Conservation (phyloP, 2,797 vertebrate species). For the Microctenopoma steveboyesi region DNA sequence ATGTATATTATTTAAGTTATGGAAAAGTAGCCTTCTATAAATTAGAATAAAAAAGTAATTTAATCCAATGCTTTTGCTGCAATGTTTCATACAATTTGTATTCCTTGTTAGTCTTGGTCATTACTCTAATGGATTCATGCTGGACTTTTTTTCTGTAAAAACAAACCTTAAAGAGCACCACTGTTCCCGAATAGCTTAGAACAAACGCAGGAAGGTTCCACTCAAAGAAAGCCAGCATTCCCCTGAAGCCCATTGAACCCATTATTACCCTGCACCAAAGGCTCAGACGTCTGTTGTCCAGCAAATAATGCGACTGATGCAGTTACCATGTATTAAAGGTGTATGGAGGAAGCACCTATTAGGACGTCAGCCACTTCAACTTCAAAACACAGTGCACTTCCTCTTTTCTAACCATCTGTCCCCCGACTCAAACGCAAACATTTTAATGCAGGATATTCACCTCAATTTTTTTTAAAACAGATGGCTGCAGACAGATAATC, state of each 20-base stretch:
- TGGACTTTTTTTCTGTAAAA: constrained; percentile 36
- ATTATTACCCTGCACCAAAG: constrained; percentile 67
- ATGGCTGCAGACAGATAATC: constrained; percentile 60
- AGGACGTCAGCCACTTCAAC: constrained; percentile 72
- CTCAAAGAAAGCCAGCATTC: constrained; percentile 62
- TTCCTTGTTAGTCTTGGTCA: constrained; percentile 38
- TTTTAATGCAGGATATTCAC: constrained; percentile 64
- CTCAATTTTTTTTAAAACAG: constrained; percentile 42
- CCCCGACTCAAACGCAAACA: constrained; percentile 49
- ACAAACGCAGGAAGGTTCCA: constrained; percentile 72
- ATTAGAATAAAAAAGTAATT: constrained; percentile 79
- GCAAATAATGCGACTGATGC: constrained; percentile 62
- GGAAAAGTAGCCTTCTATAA: constrained; percentile 79
- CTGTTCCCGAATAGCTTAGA: constrained; percentile 45
- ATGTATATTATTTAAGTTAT: constrained; percentile 86
- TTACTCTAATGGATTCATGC: constrained; percentile 23
- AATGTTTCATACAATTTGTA: constrained; percentile 43
- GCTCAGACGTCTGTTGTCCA: constrained; percentile 58
- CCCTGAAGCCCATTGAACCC: constrained; percentile 57
- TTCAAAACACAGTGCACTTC: constrained; percentile 74
- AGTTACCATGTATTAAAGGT: constrained; percentile 53
- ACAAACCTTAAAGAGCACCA: constrained; percentile 44
- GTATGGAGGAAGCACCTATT: constrained; percentile 68
- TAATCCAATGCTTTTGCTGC: constrained; percentile 62
- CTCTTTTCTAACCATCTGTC: constrained; percentile 36